Evolutionary conservation across 2,113 vertebrate genomes (phyloP).

Genomic region (Morone chrysops): DNA sequence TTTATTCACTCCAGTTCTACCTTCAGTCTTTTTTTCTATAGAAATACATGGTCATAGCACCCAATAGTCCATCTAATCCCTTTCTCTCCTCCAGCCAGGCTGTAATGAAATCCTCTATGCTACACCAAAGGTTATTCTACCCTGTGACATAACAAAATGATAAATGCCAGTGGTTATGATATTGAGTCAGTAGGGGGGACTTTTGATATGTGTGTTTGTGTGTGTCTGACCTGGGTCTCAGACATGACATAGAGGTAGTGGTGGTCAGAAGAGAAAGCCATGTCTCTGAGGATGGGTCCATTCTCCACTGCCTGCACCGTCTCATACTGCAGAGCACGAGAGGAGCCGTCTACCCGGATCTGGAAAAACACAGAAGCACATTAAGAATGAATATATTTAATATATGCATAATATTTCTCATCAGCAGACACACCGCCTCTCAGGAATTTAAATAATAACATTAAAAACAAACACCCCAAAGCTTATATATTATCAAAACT

Average conservation of each 20-base stretch:
- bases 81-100: conserved; percentile 35
- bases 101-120: conserved; percentile 57
- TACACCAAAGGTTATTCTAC: conserved; percentile 47
- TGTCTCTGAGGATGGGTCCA: conserved; percentile 92
- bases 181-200: conserved; percentile 17
- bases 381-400: not conserved
- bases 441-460: not conserved
- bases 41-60: conserved; percentile 49
- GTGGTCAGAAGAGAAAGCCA: conserved; percentile 94
- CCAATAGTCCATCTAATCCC: conserved; percentile 49
- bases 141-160: conserved; percentile 54
- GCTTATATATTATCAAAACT: not conserved
- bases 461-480: not conserved
- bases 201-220: conserved; percentile 10
- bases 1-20: conserved; percentile 58
- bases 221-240: conserved; percentile 91
- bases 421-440: not conserved
- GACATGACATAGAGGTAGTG: conserved; percentile 98
- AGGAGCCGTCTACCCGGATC: conserved; percentile 94
- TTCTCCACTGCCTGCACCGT: conserved; percentile 92
- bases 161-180: conserved; percentile 47
- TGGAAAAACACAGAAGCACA: conserved; percentile 64
- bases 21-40: conserved; percentile 47
- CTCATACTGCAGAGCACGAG: conserved; percentile 92
- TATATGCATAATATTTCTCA: not conserved